Evolutionary conservation across 2,888 invertebrate species (phyloP).

Genomic region (Ectemnius cavifrons): DNA sequence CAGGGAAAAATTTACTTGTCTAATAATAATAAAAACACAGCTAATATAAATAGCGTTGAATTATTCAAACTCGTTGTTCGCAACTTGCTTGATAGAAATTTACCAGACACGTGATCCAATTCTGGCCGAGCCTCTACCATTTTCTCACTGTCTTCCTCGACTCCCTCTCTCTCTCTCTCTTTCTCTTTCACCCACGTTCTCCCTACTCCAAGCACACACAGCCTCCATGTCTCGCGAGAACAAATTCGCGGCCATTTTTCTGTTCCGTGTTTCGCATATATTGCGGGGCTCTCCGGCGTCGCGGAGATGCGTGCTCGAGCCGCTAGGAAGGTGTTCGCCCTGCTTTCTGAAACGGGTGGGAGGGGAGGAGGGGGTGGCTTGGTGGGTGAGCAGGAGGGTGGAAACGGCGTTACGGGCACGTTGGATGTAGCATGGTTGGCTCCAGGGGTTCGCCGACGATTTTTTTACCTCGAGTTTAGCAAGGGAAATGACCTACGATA

Average conservation of each 20-base stretch:
- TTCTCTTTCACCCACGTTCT: constrained; percentile 17
- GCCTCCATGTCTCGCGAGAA: constrained; percentile 47
- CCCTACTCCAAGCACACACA: constrained; percentile 4
- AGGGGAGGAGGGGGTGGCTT: constrained; percentile 32
- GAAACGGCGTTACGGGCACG: constrained; percentile 47
- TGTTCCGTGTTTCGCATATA: constrained; percentile 61
- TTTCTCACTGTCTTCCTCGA: constrained; percentile 3
- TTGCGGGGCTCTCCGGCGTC: constrained; percentile 47
- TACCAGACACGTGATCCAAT: constrained; percentile 36
- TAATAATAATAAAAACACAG: too few relatives aligned
- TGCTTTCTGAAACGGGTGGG: constrained; percentile 47
- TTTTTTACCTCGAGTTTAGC: constrained; percentile 74
- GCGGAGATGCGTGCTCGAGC: constrained; percentile 54
- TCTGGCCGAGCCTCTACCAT: constrained; percentile 17
- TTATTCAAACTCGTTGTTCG: background rate
- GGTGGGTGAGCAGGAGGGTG: constrained; percentile 32
- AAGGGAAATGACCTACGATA: constrained; percentile 77
- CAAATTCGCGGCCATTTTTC: constrained; percentile 71
- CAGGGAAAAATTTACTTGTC: too few relatives aligned
- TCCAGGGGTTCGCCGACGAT: constrained; percentile 61
- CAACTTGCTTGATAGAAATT: constrained; percentile 43
- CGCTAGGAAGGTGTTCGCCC: constrained; percentile 53
- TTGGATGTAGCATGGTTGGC: constrained; percentile 55
- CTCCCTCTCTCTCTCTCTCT: constrained; percentile 15
- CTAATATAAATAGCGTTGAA: too few relatives aligned